Evolutionary conservation across 1,140 invertebrate genomes (phyloP).

Genomic region (Nephotettix cincticeps): DNA sequence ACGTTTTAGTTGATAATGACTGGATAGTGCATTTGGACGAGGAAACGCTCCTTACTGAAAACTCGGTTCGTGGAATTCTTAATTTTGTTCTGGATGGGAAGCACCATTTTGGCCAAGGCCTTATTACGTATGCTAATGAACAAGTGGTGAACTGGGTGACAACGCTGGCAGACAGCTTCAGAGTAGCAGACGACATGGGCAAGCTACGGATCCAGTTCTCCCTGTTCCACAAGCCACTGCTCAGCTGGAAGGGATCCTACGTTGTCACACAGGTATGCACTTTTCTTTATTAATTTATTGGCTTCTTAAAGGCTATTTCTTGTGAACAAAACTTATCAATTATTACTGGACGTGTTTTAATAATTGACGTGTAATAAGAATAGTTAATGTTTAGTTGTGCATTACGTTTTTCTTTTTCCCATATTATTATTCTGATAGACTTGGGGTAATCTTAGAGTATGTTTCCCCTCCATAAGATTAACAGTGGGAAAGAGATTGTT

Average conservation of each 20-base stretch:
- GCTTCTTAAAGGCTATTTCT: too few species aligned
- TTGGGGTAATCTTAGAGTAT: too few species aligned
- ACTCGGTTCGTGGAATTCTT: constrained; percentile 86
- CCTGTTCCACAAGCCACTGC: constrained; percentile 91
- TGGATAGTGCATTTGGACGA: constrained; percentile 99
- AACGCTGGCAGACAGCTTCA: constrained; percentile 92
- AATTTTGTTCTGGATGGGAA: constrained; percentile 96
- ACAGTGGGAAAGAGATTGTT: too few species aligned
- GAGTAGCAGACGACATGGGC: constrained; percentile 97
- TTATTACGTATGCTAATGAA: constrained; percentile 98
- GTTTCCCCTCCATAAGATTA: too few species aligned
- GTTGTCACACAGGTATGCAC: constrained; percentile 85
- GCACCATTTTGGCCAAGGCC: constrained; percentile 95
- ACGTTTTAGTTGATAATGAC: constrained; percentile 84
- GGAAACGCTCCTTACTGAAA: constrained; percentile 93
- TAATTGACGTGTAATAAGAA: too few species aligned
- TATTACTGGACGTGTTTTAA: too few species aligned
- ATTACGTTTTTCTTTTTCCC: too few species aligned
- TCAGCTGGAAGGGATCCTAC: constrained; percentile 97
- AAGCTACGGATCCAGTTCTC: constrained; percentile 92
- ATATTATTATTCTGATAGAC: too few species aligned
- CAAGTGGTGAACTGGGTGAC: constrained; percentile 96
- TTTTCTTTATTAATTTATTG: background rate
- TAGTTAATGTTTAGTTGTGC: too few species aligned
- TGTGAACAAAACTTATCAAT: too few species aligned